These are phyloP conservation scores for Catostomus latipinnis DNA, from an alignment of 2,797 vertebrate genomes.

Conservation along the genomic window DNA sequence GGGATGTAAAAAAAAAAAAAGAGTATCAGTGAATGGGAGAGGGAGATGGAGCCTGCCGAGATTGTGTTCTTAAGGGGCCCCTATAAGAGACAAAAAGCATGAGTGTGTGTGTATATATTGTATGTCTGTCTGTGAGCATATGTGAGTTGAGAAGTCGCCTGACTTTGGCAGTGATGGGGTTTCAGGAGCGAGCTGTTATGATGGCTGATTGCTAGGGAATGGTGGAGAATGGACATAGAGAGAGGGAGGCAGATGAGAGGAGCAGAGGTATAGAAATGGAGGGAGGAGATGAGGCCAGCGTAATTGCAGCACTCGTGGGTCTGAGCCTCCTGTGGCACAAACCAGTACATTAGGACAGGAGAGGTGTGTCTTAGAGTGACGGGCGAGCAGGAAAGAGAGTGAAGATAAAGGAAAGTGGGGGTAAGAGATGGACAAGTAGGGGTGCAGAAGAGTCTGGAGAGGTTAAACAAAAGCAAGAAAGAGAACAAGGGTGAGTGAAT, in stretches of 20 bases:
- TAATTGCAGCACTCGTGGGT: constrained; percentile 86
- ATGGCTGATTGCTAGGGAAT: constrained; percentile 82
- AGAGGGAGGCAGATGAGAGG: constrained; percentile 47
- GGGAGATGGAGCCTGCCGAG: neutral
- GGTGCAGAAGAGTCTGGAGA: constrained; percentile 1
- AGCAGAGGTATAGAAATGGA: constrained; percentile 58
- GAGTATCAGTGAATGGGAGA: neutral
- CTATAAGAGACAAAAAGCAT: constrained; percentile 62
- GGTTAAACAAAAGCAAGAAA: constrained; percentile 67
- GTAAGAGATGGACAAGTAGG: constrained; percentile 49
- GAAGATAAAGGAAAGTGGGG: constrained; percentile 77
- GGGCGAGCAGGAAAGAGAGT: constrained; percentile 64
- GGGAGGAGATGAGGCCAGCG: constrained; percentile 71
- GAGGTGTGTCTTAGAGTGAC: constrained; percentile 68
- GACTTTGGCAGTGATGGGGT: constrained; percentile 81
- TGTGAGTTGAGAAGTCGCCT: constrained; percentile 71
- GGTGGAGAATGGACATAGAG: constrained; percentile 70
- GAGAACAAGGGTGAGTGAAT: constrained; percentile 69
- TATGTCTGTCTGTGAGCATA: constrained; percentile 32
- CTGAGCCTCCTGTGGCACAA: constrained; percentile 75
- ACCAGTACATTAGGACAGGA: constrained; percentile 81
- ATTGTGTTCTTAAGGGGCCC: neutral
- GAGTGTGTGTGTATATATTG: constrained; percentile 12
- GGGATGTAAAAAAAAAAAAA: neutral
- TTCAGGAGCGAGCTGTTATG: constrained; percentile 83